Evolutionary conservation across 1,140 invertebrate species (phyloP), one percentile per base, ranked within the genome.

Genomic region (Hesperophylax magnus): DNA sequence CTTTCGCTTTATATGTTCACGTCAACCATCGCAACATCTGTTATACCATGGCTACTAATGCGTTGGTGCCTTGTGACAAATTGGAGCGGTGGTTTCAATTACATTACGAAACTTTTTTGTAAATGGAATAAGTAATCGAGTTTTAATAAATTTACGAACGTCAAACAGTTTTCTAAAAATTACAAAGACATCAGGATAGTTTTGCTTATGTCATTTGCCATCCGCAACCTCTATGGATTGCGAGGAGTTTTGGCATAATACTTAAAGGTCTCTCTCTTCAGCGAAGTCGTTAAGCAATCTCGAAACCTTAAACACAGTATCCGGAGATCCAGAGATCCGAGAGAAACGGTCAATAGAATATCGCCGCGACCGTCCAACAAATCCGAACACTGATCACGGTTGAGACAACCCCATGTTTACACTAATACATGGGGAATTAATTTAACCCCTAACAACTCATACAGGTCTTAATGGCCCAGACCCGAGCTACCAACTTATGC

Each of bases 231-330:
- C 7, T 17, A 53, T 72, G 69, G 52, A 54, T 54, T 52, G 0
- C 52, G 47, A n/a, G 52, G 56, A 72, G 52, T 72, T 72, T 72
- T 15, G 9, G 39, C 17, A 72, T 60, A n/a, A 76, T 76, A 76
- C 60, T 27, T 76, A 17, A n/a, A 47, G 18, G 56, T 76, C 31
- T 24, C 47, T 76, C 56, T 60, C 54, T 31, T 27, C 22, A 27
- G 17, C 54, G n/a, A 76, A 76, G 72, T 76, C 54, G 72, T 76
- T 76, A 76, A 76, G 72, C 47, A 76, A 76, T 76, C 72, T 58
- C 54, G 11, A 18, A n/a, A 17, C 24, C 72, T 75, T 58, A 34
- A 60, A 11, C 18, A n/a, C n/a, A 24, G 56, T 31, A 31, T 56
- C 54, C 54, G 17, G 14, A 72, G 34, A 72, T 75, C 72, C 27